A percentile compares a stretch with the other conserved stretches of the same genome.
Conservation (phyloP, 2,888 invertebrate species). For the Slavum lentiscoides region DNA sequence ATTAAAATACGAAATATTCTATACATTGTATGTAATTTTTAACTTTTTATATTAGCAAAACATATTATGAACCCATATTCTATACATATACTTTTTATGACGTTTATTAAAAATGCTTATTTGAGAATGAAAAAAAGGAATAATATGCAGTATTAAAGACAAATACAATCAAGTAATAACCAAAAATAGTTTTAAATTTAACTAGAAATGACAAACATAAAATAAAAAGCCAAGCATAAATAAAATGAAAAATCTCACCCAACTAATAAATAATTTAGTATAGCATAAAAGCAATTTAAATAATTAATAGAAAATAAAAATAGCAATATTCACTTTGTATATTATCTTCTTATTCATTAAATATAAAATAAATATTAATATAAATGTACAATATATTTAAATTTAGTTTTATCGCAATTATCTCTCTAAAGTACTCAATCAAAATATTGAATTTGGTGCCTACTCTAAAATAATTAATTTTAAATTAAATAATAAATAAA, state of each 20-base stretch:
- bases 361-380: not conserved
- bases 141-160: not conserved
- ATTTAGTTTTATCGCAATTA: conserved; percentile 27
- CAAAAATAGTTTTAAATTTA: not conserved
- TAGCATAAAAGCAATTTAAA: conserved; percentile 17
- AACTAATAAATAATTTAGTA: not conserved
- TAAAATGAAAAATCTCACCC: not conserved
- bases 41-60: not conserved
- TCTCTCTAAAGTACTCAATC: conserved; percentile 46
- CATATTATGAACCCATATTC: not conserved
- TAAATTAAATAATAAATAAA: conserved; percentile 49
- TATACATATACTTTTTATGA: too few species aligned
- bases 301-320: conserved; percentile 11
- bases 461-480: conserved; percentile 61
- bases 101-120: not conserved
- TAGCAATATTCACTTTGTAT: not conserved
- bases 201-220: not conserved
- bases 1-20: not conserved
- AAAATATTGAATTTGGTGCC: not conserved
- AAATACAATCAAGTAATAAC: conserved; percentile 7
- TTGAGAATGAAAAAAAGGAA: not conserved
- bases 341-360: not conserved
- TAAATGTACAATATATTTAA: conserved; percentile 6
- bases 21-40: not conserved
- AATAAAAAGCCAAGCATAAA: conserved; percentile 13